Base-by-base conservation (phyloP, 2,797 vertebrate genomes). In the Sebastes alutus region DNA sequence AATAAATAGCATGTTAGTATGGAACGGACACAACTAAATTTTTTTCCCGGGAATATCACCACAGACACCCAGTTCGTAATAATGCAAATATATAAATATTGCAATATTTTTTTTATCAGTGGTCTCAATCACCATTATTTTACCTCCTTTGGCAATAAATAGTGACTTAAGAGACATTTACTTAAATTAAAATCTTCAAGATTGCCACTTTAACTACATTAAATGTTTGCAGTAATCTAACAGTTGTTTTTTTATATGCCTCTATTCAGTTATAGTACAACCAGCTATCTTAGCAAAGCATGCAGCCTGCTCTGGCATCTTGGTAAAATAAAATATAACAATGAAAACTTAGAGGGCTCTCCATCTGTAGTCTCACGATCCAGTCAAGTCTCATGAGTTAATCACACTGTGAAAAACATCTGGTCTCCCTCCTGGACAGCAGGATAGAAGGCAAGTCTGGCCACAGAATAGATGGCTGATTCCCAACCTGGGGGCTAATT, bases 401-500 rank as follows among this genome's bases (percentile, higher is more conserved):
- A 84, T 82, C 76, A 73, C 49, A 22, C 49, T 73, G 79, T 67
- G 84, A 83, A 68, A 87, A 85, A 84, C 83, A 91, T 86, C 87
- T 91, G 84, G 62, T 79, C 60, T 83, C 59, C 78, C 71, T 80
- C 70, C 69, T 78, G 78, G 75, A 87, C 80, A 80, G 70, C 70
- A 69, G 64, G 64, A 85, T 62, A 62, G 71, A 69, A 61, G n/a
- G 71, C 27, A 81, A 69, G 69, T 75, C 60, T 75, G 67, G 70
- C 55, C 67, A 78, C 63, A 67, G 60, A 87, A 83, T 76, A 77
- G 49, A 89, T 80, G 65, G 61, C 69, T 33, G 60, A 78, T 78
- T 89, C 60, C 75, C 75, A 87, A 87, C 69, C 74, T 62, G 68
- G 71, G 30, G 80, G 82, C 78, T 88, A 85, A 90, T 92, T 89